phyloP scores from a whole-genome alignment of 2,797 vertebrate genomes.

The Ataeniobius toweri region DNA sequence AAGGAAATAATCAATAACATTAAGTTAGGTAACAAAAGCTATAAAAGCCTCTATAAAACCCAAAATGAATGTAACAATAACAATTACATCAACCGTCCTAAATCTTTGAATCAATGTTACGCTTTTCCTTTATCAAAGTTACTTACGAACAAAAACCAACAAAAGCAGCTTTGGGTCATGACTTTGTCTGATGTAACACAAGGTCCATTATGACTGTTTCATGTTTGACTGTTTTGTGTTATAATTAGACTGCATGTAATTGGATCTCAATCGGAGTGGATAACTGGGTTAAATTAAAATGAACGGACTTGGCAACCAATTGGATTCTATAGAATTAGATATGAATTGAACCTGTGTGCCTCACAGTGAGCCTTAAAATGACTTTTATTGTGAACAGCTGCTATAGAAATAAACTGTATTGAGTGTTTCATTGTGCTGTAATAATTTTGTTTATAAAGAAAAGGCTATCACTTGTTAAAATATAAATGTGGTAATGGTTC shows the following conservation, averaged over 20 bases:
- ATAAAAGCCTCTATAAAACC: background rate
- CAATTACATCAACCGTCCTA: background rate
- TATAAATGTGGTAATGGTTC: slow-evolving; percentile 10
- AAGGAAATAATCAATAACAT: slow-evolving; percentile 14
- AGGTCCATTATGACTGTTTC: background rate
- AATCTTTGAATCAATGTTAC: background rate
- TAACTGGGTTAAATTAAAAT: background rate
- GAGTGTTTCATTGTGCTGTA: background rate
- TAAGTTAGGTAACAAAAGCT: slow-evolving; percentile 3
- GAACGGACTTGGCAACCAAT: background rate
- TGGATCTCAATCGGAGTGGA: background rate
- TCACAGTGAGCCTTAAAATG: background rate
- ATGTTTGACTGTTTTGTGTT: background rate
- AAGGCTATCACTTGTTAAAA: background rate
- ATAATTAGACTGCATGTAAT: background rate
- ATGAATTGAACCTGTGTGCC: background rate
- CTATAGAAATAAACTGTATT: background rate
- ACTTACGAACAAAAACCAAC: background rate
- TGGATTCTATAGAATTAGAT: background rate
- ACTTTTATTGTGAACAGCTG: background rate
- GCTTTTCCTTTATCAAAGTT: background rate
- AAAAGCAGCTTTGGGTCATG: background rate
- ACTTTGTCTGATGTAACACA: background rate
- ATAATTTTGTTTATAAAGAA: background rate
- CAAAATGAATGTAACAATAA: background rate